Base-by-base conservation (phyloP, 2,113 vertebrate genomes). In the Enhydra lutris region DNA sequence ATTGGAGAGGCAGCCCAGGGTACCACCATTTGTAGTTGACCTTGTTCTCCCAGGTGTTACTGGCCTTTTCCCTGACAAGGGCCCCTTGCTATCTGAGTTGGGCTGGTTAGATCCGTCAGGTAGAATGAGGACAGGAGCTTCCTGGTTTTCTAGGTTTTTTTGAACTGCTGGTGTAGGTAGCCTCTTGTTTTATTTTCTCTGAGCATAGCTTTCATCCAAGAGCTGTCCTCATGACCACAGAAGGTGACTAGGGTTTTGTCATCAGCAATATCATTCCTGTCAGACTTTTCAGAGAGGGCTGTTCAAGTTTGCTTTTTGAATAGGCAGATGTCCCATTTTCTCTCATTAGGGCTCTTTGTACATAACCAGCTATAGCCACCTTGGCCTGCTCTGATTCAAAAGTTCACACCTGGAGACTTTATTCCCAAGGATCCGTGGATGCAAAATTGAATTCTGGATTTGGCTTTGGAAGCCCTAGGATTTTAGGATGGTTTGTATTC, bases 401-500 rank as follows among this genome's bases (percentile, higher is more conserved):
- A 86, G 31, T 74, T 91, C 97, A 61, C 39, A 96, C 89, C 96
- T 96, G 15, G 59, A 89, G 29, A 86, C 50, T 94, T 94, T 83
- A 87, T 93, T 96, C 24, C 36, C 45, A 71, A 74, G 39, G 29
- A 93, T 65, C 67, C 42, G 76, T 92, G 29, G 42, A 47, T 90
- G 20, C 5, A 94, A 97, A 87, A 83, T 76, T 87, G 29, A 52
- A 63, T 81, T 94, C 82, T 85, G 86, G 89, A 50, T 94, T 93
- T 97, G 65, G 34, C 90, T 89, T 67, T 89, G 12, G 17, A 91
- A 86, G 85, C 52, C 34, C 52, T 89, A 50, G 23, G 76, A 57
- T 91, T 87, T 96, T 94, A 89, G 24, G 74, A 73, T 96, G 96
- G 31, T 94, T 94, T 79, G n/a, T 88, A 2, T 93, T 92, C 61